phyloP scores from a whole-genome alignment of 2,797 vertebrate species.

The Astyanax mexicanus region DNA sequence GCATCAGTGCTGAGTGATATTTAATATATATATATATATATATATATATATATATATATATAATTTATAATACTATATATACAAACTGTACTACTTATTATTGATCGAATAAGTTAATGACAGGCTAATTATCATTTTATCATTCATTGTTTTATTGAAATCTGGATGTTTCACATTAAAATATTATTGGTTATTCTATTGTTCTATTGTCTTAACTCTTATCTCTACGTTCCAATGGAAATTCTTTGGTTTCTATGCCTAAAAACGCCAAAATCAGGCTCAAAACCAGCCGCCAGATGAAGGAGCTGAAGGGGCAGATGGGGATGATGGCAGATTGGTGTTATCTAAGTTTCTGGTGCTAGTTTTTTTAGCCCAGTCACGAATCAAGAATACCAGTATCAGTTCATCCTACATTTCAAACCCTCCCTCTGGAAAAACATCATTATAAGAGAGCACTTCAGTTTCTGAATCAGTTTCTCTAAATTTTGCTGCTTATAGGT shows the following conservation, averaged over 20 bases:
- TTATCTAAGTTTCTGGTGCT: background rate
- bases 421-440: background rate
- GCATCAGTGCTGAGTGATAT: slow-evolving; percentile 15
- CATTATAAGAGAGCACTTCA: too few species aligned
- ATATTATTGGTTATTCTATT: background rate
- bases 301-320: background rate
- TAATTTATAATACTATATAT: background rate
- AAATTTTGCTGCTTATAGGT: too few species aligned
- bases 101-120: too few species aligned
- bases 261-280: background rate
- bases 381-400: background rate
- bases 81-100: background rate
- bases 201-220: background rate
- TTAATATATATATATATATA: too few species aligned
- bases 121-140: too few species aligned
- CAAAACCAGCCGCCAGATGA: background rate
- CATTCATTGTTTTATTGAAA: too few species aligned
- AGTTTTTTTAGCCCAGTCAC: background rate
- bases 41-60: too few species aligned
- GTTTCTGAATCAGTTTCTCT: too few species aligned
- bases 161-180: too few species aligned
- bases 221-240: background rate
- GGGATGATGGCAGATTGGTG: slow-evolving; percentile 9
- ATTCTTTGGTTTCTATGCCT: background rate
- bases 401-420: background rate